Evolutionary conservation across 2,113 vertebrate genomes (phyloP).

Genomic region (Nerophis ophidion): DNA sequence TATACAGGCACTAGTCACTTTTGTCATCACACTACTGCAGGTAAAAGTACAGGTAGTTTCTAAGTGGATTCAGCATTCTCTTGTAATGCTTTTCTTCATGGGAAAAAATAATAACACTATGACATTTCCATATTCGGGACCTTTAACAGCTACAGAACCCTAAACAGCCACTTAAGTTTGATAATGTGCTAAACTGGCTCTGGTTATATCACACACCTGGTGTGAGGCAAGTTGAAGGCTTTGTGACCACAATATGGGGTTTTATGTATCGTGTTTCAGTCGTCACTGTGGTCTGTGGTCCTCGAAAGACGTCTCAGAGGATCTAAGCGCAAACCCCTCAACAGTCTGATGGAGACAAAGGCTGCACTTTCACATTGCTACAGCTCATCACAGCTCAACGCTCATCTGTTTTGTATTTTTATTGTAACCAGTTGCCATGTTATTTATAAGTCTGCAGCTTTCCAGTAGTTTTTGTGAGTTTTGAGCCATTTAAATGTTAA

Average conservation of each 20-base stretch:
- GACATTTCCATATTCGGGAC: slow-evolving; percentile 26
- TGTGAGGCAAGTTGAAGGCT: slow-evolving; percentile 48
- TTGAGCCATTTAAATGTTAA: slow-evolving; percentile 88
- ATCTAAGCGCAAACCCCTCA: slow-evolving; percentile 45
- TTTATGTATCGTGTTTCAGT: slow-evolving; percentile 67
- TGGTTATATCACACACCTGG: slow-evolving; percentile 65
- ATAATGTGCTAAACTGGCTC: slow-evolving; percentile 51
- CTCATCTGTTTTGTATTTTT: slow-evolving; percentile 91
- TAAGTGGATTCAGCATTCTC: slow-evolving; percentile 4
- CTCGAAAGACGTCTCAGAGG: slow-evolving; percentile 35
- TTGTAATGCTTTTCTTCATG: slow-evolving; percentile 10
- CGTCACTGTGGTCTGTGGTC: slow-evolving; percentile 52
- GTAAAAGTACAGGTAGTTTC: slow-evolving; percentile 8
- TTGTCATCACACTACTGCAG: not conserved
- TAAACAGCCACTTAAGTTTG: slow-evolving; percentile 45
- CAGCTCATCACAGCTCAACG: slow-evolving; percentile 55
- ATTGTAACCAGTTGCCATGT: slow-evolving; percentile 86
- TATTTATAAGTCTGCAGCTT: slow-evolving; percentile 94
- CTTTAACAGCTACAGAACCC: slow-evolving; percentile 39
- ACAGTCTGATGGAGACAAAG: slow-evolving; percentile 53
- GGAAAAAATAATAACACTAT: slow-evolving; percentile 25
- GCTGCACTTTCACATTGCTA: slow-evolving; percentile 58
- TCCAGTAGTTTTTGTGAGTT: slow-evolving; percentile 83
- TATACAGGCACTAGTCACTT: slow-evolving; percentile 8
- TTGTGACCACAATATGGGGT: slow-evolving; percentile 55